phyloP scores from a whole-genome alignment of 1,140 invertebrate species.

The Zaprionus capensis region DNA sequence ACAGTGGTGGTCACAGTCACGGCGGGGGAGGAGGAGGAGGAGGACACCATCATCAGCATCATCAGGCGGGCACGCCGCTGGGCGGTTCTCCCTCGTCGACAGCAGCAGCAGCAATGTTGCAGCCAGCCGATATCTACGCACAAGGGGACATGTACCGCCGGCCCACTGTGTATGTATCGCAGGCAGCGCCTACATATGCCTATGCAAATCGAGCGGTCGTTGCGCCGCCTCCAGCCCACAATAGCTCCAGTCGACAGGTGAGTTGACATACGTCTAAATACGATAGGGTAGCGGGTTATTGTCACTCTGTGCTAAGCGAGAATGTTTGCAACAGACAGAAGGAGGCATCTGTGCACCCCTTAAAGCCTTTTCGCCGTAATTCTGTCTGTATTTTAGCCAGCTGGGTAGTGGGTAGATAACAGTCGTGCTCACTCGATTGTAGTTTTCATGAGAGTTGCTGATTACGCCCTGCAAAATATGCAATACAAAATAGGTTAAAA shows the following conservation, averaged over 20 bases:
- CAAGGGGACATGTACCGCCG: constrained; percentile 87
- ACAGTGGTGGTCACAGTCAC: constrained; percentile 22
- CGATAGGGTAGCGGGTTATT: too few species aligned
- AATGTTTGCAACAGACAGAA: too few species aligned
- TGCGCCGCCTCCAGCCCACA: constrained; percentile 93
- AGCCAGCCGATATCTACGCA: constrained; percentile 85
- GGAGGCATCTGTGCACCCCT: too few species aligned
- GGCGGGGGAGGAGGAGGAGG: constrained; percentile 15
- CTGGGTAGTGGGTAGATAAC: too few species aligned
- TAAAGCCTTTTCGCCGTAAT: too few species aligned
- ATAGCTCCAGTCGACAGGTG: constrained; percentile 92
- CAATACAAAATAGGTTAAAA: too few species aligned
- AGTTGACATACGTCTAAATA: constrained; percentile 10
- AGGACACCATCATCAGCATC: constrained; percentile 62
- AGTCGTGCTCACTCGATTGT: too few species aligned
- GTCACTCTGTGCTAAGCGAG: too few species aligned
- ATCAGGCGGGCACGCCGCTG: constrained; percentile 81
- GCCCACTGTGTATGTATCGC: constrained; percentile 87
- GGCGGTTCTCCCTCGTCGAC: constrained; percentile 79
- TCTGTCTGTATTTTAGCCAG: too few species aligned
- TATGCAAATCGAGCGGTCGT: constrained; percentile 88
- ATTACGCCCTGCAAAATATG: too few species aligned
- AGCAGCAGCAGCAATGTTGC: constrained; percentile 84
- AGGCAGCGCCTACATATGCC: constrained; percentile 79
- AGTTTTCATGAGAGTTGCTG: too few species aligned